phyloP scores from a whole-genome alignment of 1,140 invertebrate genomes.

The Macrobrachium rosenbergii region DNA sequence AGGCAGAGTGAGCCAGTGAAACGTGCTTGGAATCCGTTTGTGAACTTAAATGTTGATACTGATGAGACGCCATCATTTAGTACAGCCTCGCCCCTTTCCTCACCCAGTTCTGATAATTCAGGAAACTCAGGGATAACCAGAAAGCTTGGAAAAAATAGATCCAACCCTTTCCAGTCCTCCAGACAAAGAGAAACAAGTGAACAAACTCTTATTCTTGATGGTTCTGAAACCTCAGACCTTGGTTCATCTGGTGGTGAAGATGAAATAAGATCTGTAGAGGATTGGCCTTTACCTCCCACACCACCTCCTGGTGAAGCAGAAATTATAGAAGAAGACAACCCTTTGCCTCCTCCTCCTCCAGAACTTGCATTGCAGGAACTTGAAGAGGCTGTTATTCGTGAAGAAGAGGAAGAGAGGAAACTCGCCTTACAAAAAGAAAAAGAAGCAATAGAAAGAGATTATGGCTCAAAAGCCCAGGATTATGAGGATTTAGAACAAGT shows the following conservation, averaged over 20 bases:
- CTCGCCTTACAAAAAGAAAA: slow-evolving; percentile 39
- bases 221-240: slow-evolving; percentile 64
- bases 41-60: slow-evolving; percentile 48
- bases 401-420: slow-evolving; percentile 52
- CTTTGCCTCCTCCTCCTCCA: slow-evolving; percentile 50
- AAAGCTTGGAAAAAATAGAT: background rate
- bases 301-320: slow-evolving; percentile 44
- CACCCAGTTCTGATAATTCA: slow-evolving; percentile 44
- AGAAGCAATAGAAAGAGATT: slow-evolving; percentile 26
- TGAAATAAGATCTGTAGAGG: slow-evolving; percentile 60
- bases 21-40: slow-evolving; percentile 59
- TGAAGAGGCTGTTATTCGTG: slow-evolving; percentile 56
- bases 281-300: slow-evolving; percentile 59
- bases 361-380: slow-evolving; percentile 61
- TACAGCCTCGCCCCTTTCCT: slow-evolving; percentile 47
- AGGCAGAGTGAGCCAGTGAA: slow-evolving; percentile 56
- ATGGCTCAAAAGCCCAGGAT: slow-evolving; percentile 11
- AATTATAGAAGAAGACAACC: slow-evolving; percentile 33
- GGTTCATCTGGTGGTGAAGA: slow-evolving; percentile 63
- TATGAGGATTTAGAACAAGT: slow-evolving; percentile 18
- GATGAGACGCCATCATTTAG: slow-evolving; percentile 41
- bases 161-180: slow-evolving; percentile 25
- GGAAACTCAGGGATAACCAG: slow-evolving; percentile 14
- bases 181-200: slow-evolving; percentile 46
- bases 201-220: slow-evolving; percentile 55